These are phyloP conservation scores for Tribolium castaneum DNA, from an alignment of 1,140 invertebrate genomes.

Conservation along the genomic window DNA sequence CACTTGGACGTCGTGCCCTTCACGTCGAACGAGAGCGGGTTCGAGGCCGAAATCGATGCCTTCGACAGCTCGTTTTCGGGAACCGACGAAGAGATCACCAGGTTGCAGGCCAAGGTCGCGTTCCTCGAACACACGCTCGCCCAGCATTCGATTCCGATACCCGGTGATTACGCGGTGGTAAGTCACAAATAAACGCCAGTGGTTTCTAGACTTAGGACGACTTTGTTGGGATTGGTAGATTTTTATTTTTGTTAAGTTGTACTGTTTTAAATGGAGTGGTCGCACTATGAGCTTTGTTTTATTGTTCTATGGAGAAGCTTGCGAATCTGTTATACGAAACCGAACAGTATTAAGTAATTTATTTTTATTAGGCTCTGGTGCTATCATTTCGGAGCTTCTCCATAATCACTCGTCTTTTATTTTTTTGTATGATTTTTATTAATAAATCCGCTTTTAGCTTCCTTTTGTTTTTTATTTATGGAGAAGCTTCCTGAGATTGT, in stretches of 20 bases:
- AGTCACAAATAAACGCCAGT: constrained; percentile 31
- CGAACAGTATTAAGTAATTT: constrained; percentile 47
- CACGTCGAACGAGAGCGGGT: constrained; percentile 63
- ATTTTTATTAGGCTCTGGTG: constrained; percentile 52
- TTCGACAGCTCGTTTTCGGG: constrained; percentile 57
- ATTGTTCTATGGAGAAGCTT: constrained; percentile 56
- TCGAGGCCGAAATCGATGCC: constrained; percentile 62
- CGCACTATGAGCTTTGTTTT: constrained; percentile 50
- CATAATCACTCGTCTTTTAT: constrained; percentile 50
- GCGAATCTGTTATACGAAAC: constrained; percentile 40
- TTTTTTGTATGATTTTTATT: constrained; percentile 48
- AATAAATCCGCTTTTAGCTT: constrained; percentile 49
- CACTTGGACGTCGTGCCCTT: constrained; percentile 62
- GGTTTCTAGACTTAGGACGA: not conserved
- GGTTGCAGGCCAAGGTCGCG: constrained; percentile 57
- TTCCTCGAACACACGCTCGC: constrained; percentile 58
- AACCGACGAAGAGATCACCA: constrained; percentile 51
- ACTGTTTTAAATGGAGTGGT: constrained; percentile 48
- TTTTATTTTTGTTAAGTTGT: constrained; percentile 21
- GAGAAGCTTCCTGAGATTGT: constrained; percentile 54
- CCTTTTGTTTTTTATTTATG: constrained; percentile 57
- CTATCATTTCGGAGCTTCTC: constrained; percentile 62
- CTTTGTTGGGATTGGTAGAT: not conserved
- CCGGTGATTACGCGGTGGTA: constrained; percentile 51
- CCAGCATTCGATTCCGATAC: constrained; percentile 59